These are phyloP conservation scores for Oncorhynchus nerka DNA, from an alignment of 2,113 vertebrate genomes.

Conservation along the genomic window DNA sequence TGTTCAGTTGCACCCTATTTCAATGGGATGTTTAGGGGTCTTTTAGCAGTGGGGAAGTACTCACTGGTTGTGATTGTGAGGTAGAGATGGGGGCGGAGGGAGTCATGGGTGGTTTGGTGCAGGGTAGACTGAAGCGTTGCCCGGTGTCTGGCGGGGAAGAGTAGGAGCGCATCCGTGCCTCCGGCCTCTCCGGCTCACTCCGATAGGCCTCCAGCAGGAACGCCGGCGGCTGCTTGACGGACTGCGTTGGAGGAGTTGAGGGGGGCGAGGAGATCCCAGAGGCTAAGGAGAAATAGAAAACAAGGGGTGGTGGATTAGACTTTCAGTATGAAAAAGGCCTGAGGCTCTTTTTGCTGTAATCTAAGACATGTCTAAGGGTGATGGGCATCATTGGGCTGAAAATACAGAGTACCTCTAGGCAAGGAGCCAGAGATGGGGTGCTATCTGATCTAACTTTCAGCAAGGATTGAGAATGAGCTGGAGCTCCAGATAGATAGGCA, in stretches of 20 bases:
- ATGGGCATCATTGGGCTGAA: not conserved
- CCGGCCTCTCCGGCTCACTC: slow-evolving; percentile 83
- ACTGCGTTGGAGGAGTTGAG: slow-evolving; percentile 68
- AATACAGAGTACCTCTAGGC: not conserved
- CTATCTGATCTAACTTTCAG: too few relatives aligned
- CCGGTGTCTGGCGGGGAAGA: slow-evolving; percentile 80
- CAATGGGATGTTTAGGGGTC: not conserved
- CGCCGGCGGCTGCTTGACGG: slow-evolving; percentile 70
- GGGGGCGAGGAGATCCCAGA: slow-evolving; percentile 81
- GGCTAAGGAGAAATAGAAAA: slow-evolving; percentile 61
- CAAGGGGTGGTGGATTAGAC: slow-evolving; percentile 58
- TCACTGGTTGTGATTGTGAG: slow-evolving; percentile 18
- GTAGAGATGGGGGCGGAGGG: slow-evolving; percentile 62
- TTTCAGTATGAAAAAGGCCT: not conserved
- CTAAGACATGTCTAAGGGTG: not conserved
- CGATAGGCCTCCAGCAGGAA: slow-evolving; percentile 87
- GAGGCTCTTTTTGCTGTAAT: too few relatives aligned
- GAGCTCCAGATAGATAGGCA: too few relatives aligned
- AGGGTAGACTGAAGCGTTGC: slow-evolving; percentile 70
- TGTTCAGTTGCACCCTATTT: too few relatives aligned
- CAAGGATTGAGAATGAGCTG: too few relatives aligned
- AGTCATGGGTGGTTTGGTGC: slow-evolving; percentile 57
- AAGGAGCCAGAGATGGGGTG: too few relatives aligned
- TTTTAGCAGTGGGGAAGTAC: not conserved
- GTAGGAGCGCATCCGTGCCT: slow-evolving; percentile 80